phyloP scores from a whole-genome alignment of 2,888 invertebrate species.

The Phlogophora meticulosa region DNA sequence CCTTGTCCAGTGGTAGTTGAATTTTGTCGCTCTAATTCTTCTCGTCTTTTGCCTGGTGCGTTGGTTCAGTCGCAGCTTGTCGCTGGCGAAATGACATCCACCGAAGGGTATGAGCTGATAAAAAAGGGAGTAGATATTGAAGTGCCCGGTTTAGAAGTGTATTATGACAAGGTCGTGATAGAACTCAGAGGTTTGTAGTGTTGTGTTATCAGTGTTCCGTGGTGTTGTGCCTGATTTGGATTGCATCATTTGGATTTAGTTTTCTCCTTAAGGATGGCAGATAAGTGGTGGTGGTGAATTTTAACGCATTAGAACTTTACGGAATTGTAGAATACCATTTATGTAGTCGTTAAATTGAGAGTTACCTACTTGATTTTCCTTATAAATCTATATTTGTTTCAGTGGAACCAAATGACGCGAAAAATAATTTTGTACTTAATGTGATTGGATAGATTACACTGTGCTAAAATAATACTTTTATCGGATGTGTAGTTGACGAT shows the following conservation, averaged over 20 bases:
- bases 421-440: background rate
- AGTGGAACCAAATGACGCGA: background rate
- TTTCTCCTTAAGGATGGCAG: conserved; percentile 27
- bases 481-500: background rate
- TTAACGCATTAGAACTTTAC: background rate
- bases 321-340: background rate
- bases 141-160: conserved; percentile 89
- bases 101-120: conserved; percentile 89
- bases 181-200: conserved; percentile 91
- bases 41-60: conserved; percentile 79
- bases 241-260: conserved; percentile 41
- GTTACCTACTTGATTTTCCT: conserved; percentile 44
- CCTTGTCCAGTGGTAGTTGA: conserved; percentile 85
- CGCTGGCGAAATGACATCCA: conserved; percentile 87
- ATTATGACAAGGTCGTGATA: conserved; percentile 91
- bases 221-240: conserved; percentile 56
- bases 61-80: conserved; percentile 76
- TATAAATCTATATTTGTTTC: conserved; percentile 15
- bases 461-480: background rate
- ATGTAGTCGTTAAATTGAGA: conserved; percentile 4
- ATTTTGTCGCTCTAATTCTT: conserved; percentile 90
- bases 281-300: conserved; percentile 49
- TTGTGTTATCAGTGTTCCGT: conserved; percentile 59
- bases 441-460: background rate
- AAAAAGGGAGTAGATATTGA: conserved; percentile 88